A percentile compares a stretch with the other conserved stretches of the same genome.
These are phyloP conservation scores for Zelleria hepariella DNA, from an alignment of 2,888 invertebrate species.

Conservation along the genomic window DNA sequence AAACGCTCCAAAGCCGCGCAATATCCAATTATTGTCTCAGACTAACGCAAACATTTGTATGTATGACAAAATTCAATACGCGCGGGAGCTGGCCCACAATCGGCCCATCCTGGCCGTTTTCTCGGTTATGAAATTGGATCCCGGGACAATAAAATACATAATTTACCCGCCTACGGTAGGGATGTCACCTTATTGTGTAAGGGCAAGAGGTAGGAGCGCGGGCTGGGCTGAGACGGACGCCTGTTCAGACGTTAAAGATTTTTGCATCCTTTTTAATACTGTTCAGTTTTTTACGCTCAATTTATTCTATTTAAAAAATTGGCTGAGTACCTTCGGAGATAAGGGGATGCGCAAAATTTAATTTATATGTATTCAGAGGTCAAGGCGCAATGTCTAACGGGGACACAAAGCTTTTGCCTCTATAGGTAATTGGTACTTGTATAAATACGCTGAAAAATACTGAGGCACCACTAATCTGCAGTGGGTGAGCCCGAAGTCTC, in stretches of 20 bases:
- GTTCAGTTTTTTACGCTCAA: not conserved
- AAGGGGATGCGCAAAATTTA: too few relatives aligned
- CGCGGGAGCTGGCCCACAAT: constrained; percentile 13
- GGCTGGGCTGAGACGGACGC: not conserved
- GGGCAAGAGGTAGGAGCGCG: not conserved
- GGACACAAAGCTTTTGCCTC: too few relatives aligned
- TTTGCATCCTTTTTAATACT: not conserved
- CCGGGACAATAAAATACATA: constrained; percentile 59
- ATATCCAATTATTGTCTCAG: constrained; percentile 2
- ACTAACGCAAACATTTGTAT: constrained; percentile 33
- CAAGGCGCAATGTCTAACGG: too few relatives aligned
- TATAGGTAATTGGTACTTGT: too few relatives aligned
- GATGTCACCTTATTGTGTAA: constrained; percentile 54
- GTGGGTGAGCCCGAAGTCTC: too few relatives aligned
- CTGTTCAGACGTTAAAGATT: not conserved
- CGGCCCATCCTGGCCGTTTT: constrained; percentile 10
- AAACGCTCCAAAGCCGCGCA: not conserved
- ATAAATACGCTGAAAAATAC: too few relatives aligned
- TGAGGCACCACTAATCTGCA: too few relatives aligned
- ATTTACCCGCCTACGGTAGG: constrained; percentile 39
- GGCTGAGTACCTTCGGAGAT: too few relatives aligned
- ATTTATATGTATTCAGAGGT: too few relatives aligned
- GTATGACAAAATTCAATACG: constrained; percentile 55
- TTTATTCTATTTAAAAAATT: not conserved
- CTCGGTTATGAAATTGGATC: constrained; percentile 55